Base-by-base conservation (phyloP, 2,797 vertebrate genomes). In the Pelodytes ibericus region DNA sequence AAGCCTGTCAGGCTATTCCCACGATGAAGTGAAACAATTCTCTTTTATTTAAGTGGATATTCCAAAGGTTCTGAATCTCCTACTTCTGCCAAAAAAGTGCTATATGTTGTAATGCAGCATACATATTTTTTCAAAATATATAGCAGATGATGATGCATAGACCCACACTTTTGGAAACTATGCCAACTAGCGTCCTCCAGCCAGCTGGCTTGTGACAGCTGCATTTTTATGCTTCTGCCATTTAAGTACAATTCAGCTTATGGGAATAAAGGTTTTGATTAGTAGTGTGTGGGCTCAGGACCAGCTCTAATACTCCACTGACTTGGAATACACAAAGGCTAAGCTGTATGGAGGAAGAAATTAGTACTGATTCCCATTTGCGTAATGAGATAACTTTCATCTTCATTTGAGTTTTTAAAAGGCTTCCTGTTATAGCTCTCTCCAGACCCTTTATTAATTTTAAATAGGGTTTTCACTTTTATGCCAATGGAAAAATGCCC, bases 161-260 rank as follows among this genome's bases (percentile, higher is more conserved):
- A 59, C 27, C 57, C 57, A 36, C 39, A 53, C 60, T 68, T n/a
- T 58, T 30, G 44, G 29, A 56, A 49, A 31, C 31, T 31, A 29
- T 61, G 66, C 41, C 70, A 78, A 67, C 67, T 41, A 24, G 20
- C 58, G 65, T 53, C 16, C 18, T 26, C 22, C 63, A 27, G 70
- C 70, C 75, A 78, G 75, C 70, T 78, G 75, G 75, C 69, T 56
- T 62, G 15, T 62, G 56, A 44, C 70, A 26, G 70, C 76, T 61
- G 64, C 70, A 71, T 60, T 72, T 65, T 73, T 73, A 66, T 78
- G 60, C 63, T 68, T 41, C 56, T 78, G 71, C 57, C 63, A 73
- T 78, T 74, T 79, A 62, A 74, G 63, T 68, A 53, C 64, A 74
- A 58, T 73, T 74, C 47, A 61, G 20, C 49, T 61, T 79, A 73